These are phyloP conservation scores for Meliscaeva auricollis DNA, from an alignment of 2,888 invertebrate genomes.

Conservation along the genomic window DNA sequence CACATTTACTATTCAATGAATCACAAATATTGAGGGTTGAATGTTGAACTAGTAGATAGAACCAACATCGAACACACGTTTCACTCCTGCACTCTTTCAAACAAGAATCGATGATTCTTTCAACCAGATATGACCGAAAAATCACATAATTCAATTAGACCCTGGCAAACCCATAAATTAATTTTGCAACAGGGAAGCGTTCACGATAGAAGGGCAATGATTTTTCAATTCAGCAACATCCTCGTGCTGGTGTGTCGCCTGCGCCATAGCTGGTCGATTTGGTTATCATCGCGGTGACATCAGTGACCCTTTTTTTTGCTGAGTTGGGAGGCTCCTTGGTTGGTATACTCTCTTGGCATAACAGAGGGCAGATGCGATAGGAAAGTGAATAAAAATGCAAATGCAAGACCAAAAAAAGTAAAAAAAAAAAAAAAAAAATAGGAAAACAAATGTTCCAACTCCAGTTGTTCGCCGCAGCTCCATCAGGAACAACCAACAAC, in stretches of 20 bases:
- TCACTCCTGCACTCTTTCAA: conserved; percentile 5
- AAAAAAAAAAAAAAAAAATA: conserved; percentile 18
- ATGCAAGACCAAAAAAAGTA: conserved; percentile 9
- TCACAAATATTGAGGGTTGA: not conserved
- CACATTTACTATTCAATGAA: conserved; percentile 9
- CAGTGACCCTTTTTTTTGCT: conserved; percentile 58
- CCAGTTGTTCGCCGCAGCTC: not conserved
- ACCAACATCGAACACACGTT: not conserved
- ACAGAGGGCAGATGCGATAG: conserved; percentile 40
- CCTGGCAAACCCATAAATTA: conserved; percentile 71
- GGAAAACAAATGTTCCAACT: conserved; percentile 48
- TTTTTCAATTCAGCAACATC: conserved; percentile 43
- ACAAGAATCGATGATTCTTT: conserved; percentile 52
- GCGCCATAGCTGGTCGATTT: conserved; percentile 20
- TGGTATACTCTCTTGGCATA: not conserved
- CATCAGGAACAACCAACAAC: conserved; percentile 5
- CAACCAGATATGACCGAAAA: conserved; percentile 63
- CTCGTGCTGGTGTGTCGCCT: not conserved
- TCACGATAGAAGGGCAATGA: conserved; percentile 30
- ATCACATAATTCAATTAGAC: conserved; percentile 75
- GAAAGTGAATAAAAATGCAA: conserved; percentile 67
- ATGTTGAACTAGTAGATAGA: conserved; percentile 8
- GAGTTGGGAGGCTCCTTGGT: conserved; percentile 7
- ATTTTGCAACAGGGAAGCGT: conserved; percentile 50
- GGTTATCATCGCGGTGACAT: conserved; percentile 50